A percentile compares a stretch with the other conserved stretches of the same genome.
Conservation (phyloP, 1,140 invertebrate species). For the Eueides isabella region DNA sequence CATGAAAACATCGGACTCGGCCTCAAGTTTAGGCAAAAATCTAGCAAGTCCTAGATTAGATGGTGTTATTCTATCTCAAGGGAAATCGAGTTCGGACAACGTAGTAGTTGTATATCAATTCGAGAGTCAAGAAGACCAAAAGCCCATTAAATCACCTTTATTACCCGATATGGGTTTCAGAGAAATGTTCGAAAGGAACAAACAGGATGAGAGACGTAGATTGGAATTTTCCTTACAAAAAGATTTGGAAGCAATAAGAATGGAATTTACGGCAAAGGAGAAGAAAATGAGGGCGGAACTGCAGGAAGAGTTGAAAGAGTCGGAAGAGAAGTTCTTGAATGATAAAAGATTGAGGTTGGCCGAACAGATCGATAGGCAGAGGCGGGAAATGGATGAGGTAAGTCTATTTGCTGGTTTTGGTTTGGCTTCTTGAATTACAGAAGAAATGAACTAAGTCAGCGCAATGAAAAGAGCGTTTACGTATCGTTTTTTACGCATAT, state of each 20-base stretch:
- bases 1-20: constrained; percentile 67
- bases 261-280: constrained; percentile 74
- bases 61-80: constrained; percentile 74
- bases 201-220: constrained; percentile 66
- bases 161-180: constrained; percentile 32
- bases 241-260: constrained; percentile 68
- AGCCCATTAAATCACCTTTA: constrained; percentile 52
- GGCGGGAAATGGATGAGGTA: constrained; percentile 81
- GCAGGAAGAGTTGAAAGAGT: constrained; percentile 79
- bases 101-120: constrained; percentile 77
- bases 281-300: constrained; percentile 78
- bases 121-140: constrained; percentile 66
- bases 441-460: too few relatives aligned
- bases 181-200: constrained; percentile 41
- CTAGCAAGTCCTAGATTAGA: constrained; percentile 69
- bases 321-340: constrained; percentile 81
- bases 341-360: constrained; percentile 78
- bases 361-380: constrained; percentile 79
- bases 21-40: constrained; percentile 59
- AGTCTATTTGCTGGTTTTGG: constrained; percentile 20
- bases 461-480: too few relatives aligned
- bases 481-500: too few relatives aligned
- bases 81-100: constrained; percentile 71
- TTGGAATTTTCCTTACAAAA: constrained; percentile 69
- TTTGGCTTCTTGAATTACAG: too few relatives aligned